Base-by-base conservation (phyloP, 2,888 invertebrate genomes). In the Tetrapedia diversipes region DNA sequence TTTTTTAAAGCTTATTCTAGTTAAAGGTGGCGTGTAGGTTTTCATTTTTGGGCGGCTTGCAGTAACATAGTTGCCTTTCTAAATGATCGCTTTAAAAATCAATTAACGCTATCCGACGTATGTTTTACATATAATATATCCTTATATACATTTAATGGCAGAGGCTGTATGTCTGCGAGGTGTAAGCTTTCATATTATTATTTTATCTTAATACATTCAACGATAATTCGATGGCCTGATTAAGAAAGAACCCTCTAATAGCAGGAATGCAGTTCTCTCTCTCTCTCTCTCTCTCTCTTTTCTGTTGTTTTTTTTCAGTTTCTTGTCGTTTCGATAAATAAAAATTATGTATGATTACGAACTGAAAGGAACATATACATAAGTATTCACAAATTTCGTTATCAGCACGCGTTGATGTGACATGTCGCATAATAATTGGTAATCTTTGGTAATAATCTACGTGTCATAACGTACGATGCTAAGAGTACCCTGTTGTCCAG, bases 91-190 rank as follows among this genome's bases (percentile, higher is more conserved):
- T 51, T 82, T 84, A 70, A 75, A 83, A 83, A 84, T 78, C 61
- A 79, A 64, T 64, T 82, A 79, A 85, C 29, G 49, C 73, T 86
- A 78, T 73, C 68, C 51, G 51, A 75, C 69, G 79, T 64, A 41
- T 37, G 63, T 87, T 84, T 81, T 77, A 86, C 81, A 81, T 82
- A 64, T 65, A 77, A 43, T 66, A 66, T 57, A 54, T 16, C 37
- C 24, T 47, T 87, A 85, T 86, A 75, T 86, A 87, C 85, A 87
- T 69, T 82, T 80, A 86, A 80, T 86, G 83, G 86, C 86, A 85
- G 86, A 89, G 85, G 87, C 86, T 86, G 83, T 82, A 85, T 82
- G 80, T 84, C 84, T 86, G 89, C 86, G 86, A 88, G 85, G 87
- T 87, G 80, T 87, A 88, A 88, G 88, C 88, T 87, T 87, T 78